A percentile compares a stretch with the other conserved stretches of the same genome.
Evolutionary conservation across 2,888 invertebrate genomes (phyloP).

Genomic region (Baronia brevicornis): DNA sequence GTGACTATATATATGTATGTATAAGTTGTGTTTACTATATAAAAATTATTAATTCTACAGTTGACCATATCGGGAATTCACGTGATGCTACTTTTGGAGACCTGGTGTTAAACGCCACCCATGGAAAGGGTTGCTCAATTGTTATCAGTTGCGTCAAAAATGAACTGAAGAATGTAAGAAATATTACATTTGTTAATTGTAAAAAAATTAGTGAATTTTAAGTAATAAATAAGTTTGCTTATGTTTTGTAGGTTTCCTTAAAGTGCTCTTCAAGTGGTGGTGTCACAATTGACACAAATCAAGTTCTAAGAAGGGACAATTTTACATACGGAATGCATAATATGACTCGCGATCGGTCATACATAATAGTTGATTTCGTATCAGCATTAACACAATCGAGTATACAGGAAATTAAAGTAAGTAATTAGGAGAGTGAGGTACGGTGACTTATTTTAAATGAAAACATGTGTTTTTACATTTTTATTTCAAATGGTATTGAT

Average conservation of each 20-base stretch:
- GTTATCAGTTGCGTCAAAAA: conserved; percentile 35
- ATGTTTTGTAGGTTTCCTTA: conserved; percentile 17
- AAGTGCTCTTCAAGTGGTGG: conserved; percentile 16
- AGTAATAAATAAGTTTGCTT: conserved; percentile 1
- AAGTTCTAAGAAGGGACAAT: conserved; percentile 18
- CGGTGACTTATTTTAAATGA: too few relatives aligned
- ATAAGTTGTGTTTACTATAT: too few relatives aligned
- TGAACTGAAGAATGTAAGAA: conserved; percentile 39
- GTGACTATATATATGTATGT: too few relatives aligned
- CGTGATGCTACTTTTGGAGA: conserved; percentile 39
- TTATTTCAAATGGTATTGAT: too few relatives aligned
- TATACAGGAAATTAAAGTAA: conserved; percentile 18
- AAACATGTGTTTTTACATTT: too few relatives aligned
- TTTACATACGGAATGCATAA: conserved; percentile 21
- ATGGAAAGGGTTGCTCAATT: conserved; percentile 37
- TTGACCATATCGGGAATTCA: conserved; percentile 42
- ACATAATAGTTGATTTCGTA: conserved; percentile 16
- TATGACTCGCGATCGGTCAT: conserved; percentile 17
- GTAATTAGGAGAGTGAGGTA: too few relatives aligned
- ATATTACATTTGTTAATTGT: neutral
- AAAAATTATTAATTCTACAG: conserved; percentile 30
- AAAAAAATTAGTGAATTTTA: too few relatives aligned
- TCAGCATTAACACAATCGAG: conserved; percentile 14
- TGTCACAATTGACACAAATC: conserved; percentile 16
- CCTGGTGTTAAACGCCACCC: conserved; percentile 32